Evolutionary conservation across 2,888 invertebrate genomes (phyloP), one percentile per base, ranked within the genome.

Genomic region (Drosophila picticornis): DNA sequence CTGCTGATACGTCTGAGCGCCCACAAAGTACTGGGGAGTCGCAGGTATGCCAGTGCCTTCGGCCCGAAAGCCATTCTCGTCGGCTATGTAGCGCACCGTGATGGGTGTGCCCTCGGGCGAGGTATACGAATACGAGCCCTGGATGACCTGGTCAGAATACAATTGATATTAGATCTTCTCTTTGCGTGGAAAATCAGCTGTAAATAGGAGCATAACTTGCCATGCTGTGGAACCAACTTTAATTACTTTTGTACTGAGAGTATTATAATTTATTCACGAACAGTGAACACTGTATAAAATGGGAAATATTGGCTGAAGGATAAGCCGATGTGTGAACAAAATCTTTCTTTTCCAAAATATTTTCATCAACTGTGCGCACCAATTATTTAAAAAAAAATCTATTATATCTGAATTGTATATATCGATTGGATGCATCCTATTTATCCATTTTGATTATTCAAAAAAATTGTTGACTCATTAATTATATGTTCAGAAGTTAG

Each of bases 121-220:
- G 7, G 96, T 95, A 90, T 97, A 97, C 0, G 96, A 95, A 91
- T 95, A 96, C 48, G 96, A 96, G 51, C 97, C 97, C 91, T 96
- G 96, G 3, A 96, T 96, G 2, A 96, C 96, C 95, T 84, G 58
- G 0, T 3, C 16, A 52, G 5, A 34, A 27, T 16, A 43, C 13
- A 46, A 46, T 27, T 16, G 9, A 22, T 9, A 19, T 1, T 34
- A 29, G 13, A 5, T 31, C 11, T 6, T n/a, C 1, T 51, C 27
- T 19, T 10, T 10, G 13, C 22, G 46, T 13, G 13, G 13, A 5
- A 10, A 50, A 27, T 48, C 10, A 48, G 16, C 19, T 48, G 27
- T 19, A 27, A 27, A 13, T 13, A 4, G 13, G 2, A 1, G 22
- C 22, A 46, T 13, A 22, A 1, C 7, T 22, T 22, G 7, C 4